phyloP scores from a whole-genome alignment of 2,888 invertebrate species.

The Torymus texanus region DNA sequence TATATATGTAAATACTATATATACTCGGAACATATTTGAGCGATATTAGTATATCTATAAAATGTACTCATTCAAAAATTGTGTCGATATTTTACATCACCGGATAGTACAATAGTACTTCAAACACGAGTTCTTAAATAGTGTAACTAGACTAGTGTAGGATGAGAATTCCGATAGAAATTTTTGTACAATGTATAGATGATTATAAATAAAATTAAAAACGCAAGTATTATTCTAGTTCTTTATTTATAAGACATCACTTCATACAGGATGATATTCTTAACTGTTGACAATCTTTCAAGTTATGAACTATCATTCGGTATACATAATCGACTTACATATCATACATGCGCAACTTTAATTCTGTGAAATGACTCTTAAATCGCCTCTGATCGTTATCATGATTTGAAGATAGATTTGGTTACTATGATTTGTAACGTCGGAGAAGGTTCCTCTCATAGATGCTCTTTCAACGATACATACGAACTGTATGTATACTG shows the following conservation, averaged over 20 bases:
- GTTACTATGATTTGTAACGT: conserved; percentile 40
- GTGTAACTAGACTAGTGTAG: too few relatives aligned
- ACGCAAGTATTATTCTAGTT: conserved; percentile 26
- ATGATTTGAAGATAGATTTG: conserved; percentile 50
- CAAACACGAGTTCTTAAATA: too few relatives aligned
- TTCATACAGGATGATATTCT: conserved; percentile 50
- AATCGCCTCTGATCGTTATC: conserved; percentile 29
- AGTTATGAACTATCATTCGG: conserved; percentile 39
- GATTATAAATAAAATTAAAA: neutral
- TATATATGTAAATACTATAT: too few relatives aligned
- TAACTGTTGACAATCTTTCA: conserved; percentile 44
- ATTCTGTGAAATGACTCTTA: conserved; percentile 38
- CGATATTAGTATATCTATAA: too few relatives aligned
- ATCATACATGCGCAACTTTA: conserved; percentile 42
- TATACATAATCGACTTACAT: conserved; percentile 35
- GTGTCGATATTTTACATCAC: too few relatives aligned
- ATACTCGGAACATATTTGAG: too few relatives aligned
- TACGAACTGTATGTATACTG: conserved; percentile 41
- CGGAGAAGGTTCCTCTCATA: conserved; percentile 41
- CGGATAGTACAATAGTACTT: too few relatives aligned
- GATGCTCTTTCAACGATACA: conserved; percentile 45
- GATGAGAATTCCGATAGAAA: too few relatives aligned
- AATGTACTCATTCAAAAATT: too few relatives aligned
- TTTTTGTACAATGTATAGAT: neutral
- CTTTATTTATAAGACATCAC: conserved; percentile 53